These are phyloP conservation scores for Habropoda laboriosa DNA, from an alignment of 1,140 invertebrate genomes.

Conservation along the genomic window DNA sequence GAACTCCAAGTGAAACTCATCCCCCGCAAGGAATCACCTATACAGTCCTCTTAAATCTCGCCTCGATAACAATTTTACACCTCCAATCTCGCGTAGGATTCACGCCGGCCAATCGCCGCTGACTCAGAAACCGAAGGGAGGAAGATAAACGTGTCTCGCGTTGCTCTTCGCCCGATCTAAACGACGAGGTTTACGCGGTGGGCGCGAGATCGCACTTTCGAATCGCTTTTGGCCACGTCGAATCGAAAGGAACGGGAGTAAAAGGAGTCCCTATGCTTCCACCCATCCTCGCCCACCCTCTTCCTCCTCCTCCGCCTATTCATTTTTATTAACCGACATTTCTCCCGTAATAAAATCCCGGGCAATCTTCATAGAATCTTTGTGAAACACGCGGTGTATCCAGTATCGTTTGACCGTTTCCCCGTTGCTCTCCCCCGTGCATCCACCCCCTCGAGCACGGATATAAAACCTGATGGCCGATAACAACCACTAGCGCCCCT, in stretches of 20 bases:
- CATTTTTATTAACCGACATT: constrained; percentile 83
- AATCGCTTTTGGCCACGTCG: constrained; percentile 69
- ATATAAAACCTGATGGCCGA: constrained; percentile 83
- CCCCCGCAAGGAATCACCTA: not conserved
- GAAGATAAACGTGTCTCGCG: constrained; percentile 54
- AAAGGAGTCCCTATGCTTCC: constrained; percentile 31
- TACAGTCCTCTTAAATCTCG: not conserved
- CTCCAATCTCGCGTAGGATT: constrained; percentile 52
- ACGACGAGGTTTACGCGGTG: constrained; percentile 70
- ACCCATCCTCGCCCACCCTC: not conserved
- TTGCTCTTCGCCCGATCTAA: constrained; percentile 53
- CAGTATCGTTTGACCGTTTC: constrained; percentile 75
- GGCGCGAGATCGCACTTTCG: constrained; percentile 74
- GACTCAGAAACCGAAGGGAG: constrained; percentile 54
- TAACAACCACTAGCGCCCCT: constrained; percentile 81
- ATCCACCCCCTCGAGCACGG: constrained; percentile 62
- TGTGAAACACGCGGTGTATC: constrained; percentile 81
- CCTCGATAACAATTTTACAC: constrained; percentile 63
- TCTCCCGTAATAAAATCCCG: constrained; percentile 82
- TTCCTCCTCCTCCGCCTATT: constrained; percentile 72
- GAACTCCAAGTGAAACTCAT: not conserved
- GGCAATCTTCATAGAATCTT: constrained; percentile 83
- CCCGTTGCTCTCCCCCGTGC: constrained; percentile 46
- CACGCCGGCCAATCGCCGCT: constrained; percentile 39
- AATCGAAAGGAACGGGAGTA: constrained; percentile 54